Evolutionary conservation across 2,113 vertebrate genomes (phyloP).

Genomic region (Engraulis encrasicolus): DNA sequence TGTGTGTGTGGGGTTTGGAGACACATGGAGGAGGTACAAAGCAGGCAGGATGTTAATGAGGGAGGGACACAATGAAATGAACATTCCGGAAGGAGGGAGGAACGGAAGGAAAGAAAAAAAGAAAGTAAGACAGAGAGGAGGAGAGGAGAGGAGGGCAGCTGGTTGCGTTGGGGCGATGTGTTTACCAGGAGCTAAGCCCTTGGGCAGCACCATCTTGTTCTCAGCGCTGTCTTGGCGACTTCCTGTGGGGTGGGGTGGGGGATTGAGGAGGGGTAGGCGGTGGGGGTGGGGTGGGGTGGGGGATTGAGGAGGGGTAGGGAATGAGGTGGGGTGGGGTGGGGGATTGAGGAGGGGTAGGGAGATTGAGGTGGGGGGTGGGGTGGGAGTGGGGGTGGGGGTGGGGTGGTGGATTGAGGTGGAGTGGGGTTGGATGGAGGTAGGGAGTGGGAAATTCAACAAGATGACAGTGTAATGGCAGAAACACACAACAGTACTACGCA

Average conservation of each 20-base stretch:
- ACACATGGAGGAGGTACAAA: neutral
- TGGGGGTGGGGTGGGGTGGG: slow-evolving; percentile 57
- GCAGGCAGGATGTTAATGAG: neutral
- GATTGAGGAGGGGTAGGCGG: neutral
- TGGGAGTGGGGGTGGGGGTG: slow-evolving; percentile 52
- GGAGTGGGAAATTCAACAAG: slow-evolving; percentile 50
- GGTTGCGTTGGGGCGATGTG: slow-evolving; percentile 19
- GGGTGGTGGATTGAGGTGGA: no score
- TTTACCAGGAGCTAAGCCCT: slow-evolving; percentile 78
- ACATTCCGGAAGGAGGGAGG: neutral
- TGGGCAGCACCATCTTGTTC: slow-evolving; percentile 75
- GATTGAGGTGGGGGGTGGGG: slow-evolving; percentile 47
- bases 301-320: slow-evolving; percentile 9
- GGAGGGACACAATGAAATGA: neutral
- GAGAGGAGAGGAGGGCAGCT: neutral
- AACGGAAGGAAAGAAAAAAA: neutral
- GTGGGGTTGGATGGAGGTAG: slow-evolving; percentile 48
- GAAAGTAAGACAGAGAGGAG: no score
- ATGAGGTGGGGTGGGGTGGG: slow-evolving; percentile 6
- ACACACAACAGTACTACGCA: slow-evolving; percentile 23
- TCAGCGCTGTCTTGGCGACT: slow-evolving; percentile 75
- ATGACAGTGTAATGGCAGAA: slow-evolving; percentile 37
- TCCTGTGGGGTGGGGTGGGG: slow-evolving; percentile 69
- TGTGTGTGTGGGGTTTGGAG: neutral
- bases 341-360: slow-evolving; percentile 59